phyloP scores from a whole-genome alignment of 2,888 invertebrate genomes.

The Carpatolechia fugitivella region DNA sequence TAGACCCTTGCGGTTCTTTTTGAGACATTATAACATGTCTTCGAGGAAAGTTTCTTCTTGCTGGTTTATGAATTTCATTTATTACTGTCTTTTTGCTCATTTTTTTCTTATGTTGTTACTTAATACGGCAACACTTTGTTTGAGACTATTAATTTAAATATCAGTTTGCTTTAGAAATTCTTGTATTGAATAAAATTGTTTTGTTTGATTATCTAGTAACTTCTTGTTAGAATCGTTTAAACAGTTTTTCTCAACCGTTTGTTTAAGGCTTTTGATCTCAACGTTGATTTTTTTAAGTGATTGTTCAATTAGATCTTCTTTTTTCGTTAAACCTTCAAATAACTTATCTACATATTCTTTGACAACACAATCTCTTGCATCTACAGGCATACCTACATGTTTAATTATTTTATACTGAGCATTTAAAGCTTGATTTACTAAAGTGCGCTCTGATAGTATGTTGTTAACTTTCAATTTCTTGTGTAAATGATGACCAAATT shows the following conservation, averaged over 20 bases:
- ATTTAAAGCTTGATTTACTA: neutral
- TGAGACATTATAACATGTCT: slow-evolving; percentile 33
- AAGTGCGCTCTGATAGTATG: neutral
- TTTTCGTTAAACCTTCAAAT: neutral
- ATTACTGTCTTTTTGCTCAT: neutral
- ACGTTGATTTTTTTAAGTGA: too few species aligned
- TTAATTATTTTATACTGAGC: neutral
- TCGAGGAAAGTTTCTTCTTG: slow-evolving; percentile 40
- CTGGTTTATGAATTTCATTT: neutral
- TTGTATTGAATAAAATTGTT: neutral
- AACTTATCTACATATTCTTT: slow-evolving; percentile 4
- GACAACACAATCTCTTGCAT: neutral
- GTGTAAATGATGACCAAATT: slow-evolving; percentile 12
- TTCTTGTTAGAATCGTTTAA: too few species aligned
- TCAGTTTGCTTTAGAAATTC: neutral
- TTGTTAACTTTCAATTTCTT: neutral
- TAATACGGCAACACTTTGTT: neutral
- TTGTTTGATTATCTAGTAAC: neutral
- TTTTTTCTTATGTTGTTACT: neutral
- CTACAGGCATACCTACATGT: neutral
- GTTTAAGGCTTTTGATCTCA: too few species aligned
- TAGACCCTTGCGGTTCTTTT: neutral
- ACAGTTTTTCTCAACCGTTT: too few species aligned
- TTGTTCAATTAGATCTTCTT: too few species aligned
- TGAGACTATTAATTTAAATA: neutral